Percentiles rank a stretch among this genome's conserved stretches.
phyloP scores from a whole-genome alignment of 2,888 invertebrate genomes.

The Fragum sueziense region DNA sequence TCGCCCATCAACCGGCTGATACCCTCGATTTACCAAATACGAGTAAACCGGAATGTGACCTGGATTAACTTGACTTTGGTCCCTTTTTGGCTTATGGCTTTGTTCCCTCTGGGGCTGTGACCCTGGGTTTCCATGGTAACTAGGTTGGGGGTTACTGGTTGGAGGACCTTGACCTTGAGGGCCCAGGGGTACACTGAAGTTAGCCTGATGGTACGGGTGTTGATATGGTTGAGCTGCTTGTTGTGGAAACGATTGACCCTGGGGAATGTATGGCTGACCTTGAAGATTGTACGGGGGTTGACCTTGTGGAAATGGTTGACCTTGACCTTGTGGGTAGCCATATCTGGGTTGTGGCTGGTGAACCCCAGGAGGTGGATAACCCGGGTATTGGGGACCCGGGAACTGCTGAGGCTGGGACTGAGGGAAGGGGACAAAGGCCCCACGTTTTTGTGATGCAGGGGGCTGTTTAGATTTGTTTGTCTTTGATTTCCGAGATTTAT shows the following conservation, averaged over 20 bases:
- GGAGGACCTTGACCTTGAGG: conserved; percentile 24
- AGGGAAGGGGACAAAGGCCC: conserved; percentile 25
- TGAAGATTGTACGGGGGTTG: conserved; percentile 19
- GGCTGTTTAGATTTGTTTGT: conserved; percentile 2
- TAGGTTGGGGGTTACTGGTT: conserved; percentile 7
- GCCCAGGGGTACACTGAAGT: conserved; percentile 64
- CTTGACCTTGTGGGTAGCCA: conserved; percentile 61
- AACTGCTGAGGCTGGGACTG: conserved; percentile 42
- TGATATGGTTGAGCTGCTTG: conserved; percentile 27
- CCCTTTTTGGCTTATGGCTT: conserved; percentile 12
- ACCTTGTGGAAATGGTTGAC: conserved; percentile 31
- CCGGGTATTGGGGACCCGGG: conserved; percentile 46
- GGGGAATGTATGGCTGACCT: conserved; percentile 22
- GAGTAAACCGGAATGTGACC: conserved; percentile 69
- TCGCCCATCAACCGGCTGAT: conserved; percentile 66
- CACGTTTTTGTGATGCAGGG: not conserved
- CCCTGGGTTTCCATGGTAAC: conserved; percentile 13
- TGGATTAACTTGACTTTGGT: conserved; percentile 21
- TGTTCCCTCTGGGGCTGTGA: conserved; percentile 29
- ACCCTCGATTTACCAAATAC: conserved; percentile 75
- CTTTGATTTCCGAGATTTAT: conserved; percentile 35
- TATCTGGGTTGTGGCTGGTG: conserved; percentile 68
- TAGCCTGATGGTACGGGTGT: conserved; percentile 48
- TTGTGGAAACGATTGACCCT: conserved; percentile 24
- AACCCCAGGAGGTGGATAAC: conserved; percentile 55